Evolutionary conservation across 2,888 invertebrate species (phyloP).

Genomic region (Drosophila suboccidentalis): DNA sequence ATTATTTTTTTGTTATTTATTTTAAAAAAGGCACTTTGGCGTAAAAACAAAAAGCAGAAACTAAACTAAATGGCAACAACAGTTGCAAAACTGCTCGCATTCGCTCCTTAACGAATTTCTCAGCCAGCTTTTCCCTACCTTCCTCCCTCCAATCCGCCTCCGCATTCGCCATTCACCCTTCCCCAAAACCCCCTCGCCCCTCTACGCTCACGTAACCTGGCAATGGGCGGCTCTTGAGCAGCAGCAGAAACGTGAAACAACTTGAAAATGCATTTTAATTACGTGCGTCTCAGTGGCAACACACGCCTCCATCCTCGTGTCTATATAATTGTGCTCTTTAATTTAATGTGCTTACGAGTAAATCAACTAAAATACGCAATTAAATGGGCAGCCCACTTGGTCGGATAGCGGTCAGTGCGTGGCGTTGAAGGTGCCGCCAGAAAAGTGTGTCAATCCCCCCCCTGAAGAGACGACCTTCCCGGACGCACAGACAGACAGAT

Average conservation of each 20-base stretch:
- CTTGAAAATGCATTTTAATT: constrained; percentile 77
- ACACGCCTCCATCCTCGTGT: constrained; percentile 2
- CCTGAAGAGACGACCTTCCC: constrained; percentile 55
- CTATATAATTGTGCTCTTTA: constrained; percentile 32
- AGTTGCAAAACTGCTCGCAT: constrained; percentile 51
- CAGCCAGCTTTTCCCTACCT: constrained; percentile 2
- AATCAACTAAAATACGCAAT: constrained; percentile 58
- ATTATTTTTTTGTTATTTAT: constrained; percentile 38
- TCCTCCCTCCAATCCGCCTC: neutral
- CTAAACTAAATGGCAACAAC: constrained; percentile 69
- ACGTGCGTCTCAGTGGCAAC: constrained; percentile 67
- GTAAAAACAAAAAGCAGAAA: constrained; percentile 48
- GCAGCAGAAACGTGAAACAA: constrained; percentile 52
- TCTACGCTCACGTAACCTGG: neutral
- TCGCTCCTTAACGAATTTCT: constrained; percentile 32
- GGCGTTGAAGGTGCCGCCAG: constrained; percentile 39
- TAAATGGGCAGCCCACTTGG: constrained; percentile 49
- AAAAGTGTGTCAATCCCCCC: constrained; percentile 48
- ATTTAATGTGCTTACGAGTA: constrained; percentile 59
- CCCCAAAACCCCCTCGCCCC: neutral
- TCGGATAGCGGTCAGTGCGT: constrained; percentile 48
- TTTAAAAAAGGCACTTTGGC: constrained; percentile 60
- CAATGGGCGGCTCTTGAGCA: constrained; percentile 42
- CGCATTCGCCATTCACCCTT: neutral
- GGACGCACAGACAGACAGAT: constrained; percentile 21